phyloP scores from a whole-genome alignment of 64 coral and sea anemone species.

The Catalaphyllia jardinei region DNA sequence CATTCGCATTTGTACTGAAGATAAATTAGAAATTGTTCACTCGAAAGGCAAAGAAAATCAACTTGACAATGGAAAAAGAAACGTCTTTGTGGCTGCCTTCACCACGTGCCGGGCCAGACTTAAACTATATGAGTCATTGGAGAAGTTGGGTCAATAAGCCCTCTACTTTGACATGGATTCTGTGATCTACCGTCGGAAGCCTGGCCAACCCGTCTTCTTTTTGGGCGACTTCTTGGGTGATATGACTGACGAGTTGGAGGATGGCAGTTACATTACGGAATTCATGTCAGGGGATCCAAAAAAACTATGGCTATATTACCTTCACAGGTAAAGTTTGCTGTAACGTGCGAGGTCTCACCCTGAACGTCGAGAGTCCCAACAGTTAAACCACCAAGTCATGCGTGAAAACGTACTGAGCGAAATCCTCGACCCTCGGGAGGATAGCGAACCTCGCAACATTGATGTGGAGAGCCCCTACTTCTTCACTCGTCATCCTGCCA shows the following conservation, averaged over 20 bases:
- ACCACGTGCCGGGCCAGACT: not conserved
- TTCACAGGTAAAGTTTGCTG: not conserved
- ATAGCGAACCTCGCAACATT: too few species aligned
- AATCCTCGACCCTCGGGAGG: too few species aligned
- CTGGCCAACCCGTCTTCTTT: not conserved
- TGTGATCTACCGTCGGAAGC: not conserved
- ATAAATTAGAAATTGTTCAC: too few species aligned
- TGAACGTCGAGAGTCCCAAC: not conserved
- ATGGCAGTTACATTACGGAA: not conserved
- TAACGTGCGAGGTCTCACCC: slow-evolving; percentile 4
- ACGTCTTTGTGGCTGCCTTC: not conserved
- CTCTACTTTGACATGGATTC: slow-evolving; percentile 37
- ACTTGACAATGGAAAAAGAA: too few species aligned
- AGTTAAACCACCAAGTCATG: not conserved
- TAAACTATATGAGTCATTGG: slow-evolving; percentile 6
- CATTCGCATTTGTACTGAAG: too few species aligned
- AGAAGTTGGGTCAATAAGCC: not conserved
- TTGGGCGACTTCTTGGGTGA: slow-evolving; percentile 30
- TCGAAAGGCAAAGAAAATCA: too few species aligned
- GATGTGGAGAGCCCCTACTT: too few species aligned
- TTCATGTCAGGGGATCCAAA: not conserved
- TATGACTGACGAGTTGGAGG: not conserved
- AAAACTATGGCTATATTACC: slow-evolving; percentile 5
- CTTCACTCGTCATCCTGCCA: too few species aligned
- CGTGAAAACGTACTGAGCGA: too few species aligned